Evolutionary conservation across 2,113 vertebrate genomes (phyloP), one percentile per base, ranked within the genome.

Genomic region (Donacobius atricapilla): DNA sequence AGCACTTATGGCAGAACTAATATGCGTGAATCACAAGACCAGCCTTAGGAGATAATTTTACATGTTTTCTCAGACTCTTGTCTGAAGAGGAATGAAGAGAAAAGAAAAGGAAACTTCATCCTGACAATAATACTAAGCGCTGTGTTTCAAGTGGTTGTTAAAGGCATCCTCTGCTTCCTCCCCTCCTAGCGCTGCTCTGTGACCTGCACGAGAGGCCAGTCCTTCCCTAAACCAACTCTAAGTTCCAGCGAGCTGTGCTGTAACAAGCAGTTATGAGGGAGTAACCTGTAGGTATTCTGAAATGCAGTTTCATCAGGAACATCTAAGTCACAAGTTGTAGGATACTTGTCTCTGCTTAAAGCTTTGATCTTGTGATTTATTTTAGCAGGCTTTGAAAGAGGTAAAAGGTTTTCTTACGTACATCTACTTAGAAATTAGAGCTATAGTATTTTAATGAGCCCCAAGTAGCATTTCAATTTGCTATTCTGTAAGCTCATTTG

Each of bases 41-140:
- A 73, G 42, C 40, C 27, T 70, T n/a, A 53, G n/a, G 35, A 83
- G 37, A 76, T 39, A 44, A 65, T 17, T 22, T 60, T 56, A 50
- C 54, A 22, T 1, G 9, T 30, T n/a, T 54, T 20, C n/a, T 91
- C 66, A 89, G 86, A 57, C 37, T 83, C 76, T 37, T 37, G 24
- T 42, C 19, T 69, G 45, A 28, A 83, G 54, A 56, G 57, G 35
- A 92, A 64, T 7, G 47, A 45, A 39, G 61, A 47, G 70, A 63
- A 57, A 72, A 69, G 28, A 37, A 69, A 31, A 61, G 50, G 57
- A 93, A 80, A 53, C 3, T 4, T 51, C 60, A 90, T 22, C 58
- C n/a, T 86, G 68, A 14, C 51, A 58, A 19, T 18, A 54, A 68
- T 8, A 70, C 8, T 3, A 44, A 39, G 39, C 0, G 0, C 19